These are phyloP conservation scores for Amyelois transitella DNA, from an alignment of 1,140 invertebrate genomes.

Conservation along the genomic window DNA sequence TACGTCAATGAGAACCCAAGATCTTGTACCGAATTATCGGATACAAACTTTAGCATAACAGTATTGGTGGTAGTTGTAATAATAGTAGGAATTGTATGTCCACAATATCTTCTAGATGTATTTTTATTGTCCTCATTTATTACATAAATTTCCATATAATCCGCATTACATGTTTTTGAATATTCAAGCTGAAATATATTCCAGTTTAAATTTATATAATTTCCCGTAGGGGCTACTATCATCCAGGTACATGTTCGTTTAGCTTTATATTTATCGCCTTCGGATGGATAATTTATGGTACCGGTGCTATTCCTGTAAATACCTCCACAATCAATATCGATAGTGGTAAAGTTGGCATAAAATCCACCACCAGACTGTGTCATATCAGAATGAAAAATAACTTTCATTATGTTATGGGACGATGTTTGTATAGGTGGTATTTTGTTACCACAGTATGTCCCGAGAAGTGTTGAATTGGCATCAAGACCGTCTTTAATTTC, in stretches of 20 bases:
- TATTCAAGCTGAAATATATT: slow-evolving; percentile 81
- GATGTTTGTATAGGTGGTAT: slow-evolving; percentile 78
- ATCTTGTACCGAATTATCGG: slow-evolving; percentile 75
- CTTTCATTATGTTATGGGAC: slow-evolving; percentile 81
- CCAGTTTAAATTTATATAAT: slow-evolving; percentile 85
- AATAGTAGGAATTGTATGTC: slow-evolving; percentile 77
- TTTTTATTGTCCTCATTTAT: slow-evolving; percentile 42
- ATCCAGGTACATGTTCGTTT: slow-evolving; percentile 86
- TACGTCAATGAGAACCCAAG: slow-evolving; percentile 85
- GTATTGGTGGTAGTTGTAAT: slow-evolving; percentile 80
- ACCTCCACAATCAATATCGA: slow-evolving; percentile 83
- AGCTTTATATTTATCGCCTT: slow-evolving; percentile 73
- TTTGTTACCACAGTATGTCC: slow-evolving; percentile 78
- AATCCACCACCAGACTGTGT: slow-evolving; percentile 79
- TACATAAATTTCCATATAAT: slow-evolving; percentile 86
- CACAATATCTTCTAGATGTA: slow-evolving; percentile 80
- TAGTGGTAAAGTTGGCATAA: slow-evolving; percentile 81
- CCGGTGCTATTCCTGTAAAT: slow-evolving; percentile 76
- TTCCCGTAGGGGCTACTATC: slow-evolving; percentile 81
- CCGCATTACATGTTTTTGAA: slow-evolving; percentile 77
- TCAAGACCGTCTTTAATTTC: slow-evolving; percentile 82
- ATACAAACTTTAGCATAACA: slow-evolving; percentile 80
- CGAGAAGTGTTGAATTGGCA: slow-evolving; percentile 80
- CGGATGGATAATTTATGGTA: slow-evolving; percentile 75
- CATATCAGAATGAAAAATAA: slow-evolving; percentile 79